Base-by-base conservation (phyloP, 2,113 vertebrate genomes). In the Acrocephalus arundinaceus region DNA sequence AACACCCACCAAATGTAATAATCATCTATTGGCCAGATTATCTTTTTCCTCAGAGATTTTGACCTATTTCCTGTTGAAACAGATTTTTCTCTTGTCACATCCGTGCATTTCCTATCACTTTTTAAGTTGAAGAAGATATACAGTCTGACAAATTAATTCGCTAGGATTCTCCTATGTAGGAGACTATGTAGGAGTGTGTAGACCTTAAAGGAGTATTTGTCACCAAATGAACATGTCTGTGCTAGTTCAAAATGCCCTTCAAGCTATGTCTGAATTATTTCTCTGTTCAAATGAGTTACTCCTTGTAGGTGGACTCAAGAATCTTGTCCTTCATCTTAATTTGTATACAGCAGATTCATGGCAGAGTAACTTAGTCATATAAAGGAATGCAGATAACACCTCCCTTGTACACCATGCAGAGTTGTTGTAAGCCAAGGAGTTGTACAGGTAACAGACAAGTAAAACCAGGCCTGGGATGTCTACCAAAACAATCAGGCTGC, bases 281-380 rank as follows among this genome's bases (percentile, higher is more conserved):
- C 46, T 81, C 80, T 88, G n/a, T 78, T 95, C 61, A 84, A 81
- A 94, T 71, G 79, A 95, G 79, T 81, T 96, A 93, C 86, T 92
- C 57, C 55, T 89, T 0, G 88, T 96, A 93, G 93, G 96, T 81
- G 96, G 90, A 94, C 87, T 92, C 80, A 93, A 95, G 88, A 95
- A 96, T 96, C 93, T 81, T 72, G 82, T 88, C 80, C 83, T 96
- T 91, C 94, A 48, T 92, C 93, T 96, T 97, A 28, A 78, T 95
- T 90, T 93, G 91, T 92, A 51, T 95, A 87, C 33, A 27, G 33
- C 49, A 84, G 35, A 61, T 80, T 95, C 87, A 86, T 93, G 92
- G 89, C 90, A 84, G 86, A 87, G 72, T 67, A 90, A 80, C 76
- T 92, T 88, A 96, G 85, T 97, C 96, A 97, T 58, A 33, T 22